Percentiles rank a stretch among this genome's conserved stretches.
Conservation (phyloP, 2,113 vertebrate species). For the Falco punctatus region DNA sequence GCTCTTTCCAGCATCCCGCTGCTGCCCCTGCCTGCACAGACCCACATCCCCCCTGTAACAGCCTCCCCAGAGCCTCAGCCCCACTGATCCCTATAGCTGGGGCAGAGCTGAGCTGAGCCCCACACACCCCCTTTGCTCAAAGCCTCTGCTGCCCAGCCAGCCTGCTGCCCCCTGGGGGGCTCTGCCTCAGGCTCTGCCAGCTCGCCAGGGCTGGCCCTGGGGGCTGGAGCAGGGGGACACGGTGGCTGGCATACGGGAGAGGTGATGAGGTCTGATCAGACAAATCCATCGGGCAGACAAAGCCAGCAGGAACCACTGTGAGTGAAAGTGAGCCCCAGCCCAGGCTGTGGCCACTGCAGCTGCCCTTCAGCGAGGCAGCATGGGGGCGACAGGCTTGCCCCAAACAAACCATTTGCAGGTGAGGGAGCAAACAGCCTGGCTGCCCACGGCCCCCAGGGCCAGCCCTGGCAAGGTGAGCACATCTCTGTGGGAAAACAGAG, state of each 20-base stretch:
- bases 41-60: fast-evolving
- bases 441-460: not conserved
- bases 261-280: not conserved
- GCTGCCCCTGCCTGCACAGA: fast-evolving
- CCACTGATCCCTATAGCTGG: fast-evolving
- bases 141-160: not conserved
- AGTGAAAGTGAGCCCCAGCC: not conserved
- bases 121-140: not conserved
- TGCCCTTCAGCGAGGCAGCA: fast-evolving
- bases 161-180: fast-evolving
- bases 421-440: not conserved
- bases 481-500: not conserved
- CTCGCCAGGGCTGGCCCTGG: fast-evolving
- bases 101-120: not conserved
- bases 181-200: not conserved
- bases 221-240: fast-evolving
- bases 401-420: fast-evolving
- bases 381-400: fast-evolving
- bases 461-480: fast-evolving
- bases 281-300: fast-evolving
- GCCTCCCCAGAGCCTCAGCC: not conserved
- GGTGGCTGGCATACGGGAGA: fast-evolving
- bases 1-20: not conserved
- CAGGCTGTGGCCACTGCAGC: not conserved
- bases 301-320: fast-evolving